These are phyloP conservation scores for Sminthurinus signatus DNA, from an alignment of 1,140 invertebrate genomes.

Conservation along the genomic window DNA sequence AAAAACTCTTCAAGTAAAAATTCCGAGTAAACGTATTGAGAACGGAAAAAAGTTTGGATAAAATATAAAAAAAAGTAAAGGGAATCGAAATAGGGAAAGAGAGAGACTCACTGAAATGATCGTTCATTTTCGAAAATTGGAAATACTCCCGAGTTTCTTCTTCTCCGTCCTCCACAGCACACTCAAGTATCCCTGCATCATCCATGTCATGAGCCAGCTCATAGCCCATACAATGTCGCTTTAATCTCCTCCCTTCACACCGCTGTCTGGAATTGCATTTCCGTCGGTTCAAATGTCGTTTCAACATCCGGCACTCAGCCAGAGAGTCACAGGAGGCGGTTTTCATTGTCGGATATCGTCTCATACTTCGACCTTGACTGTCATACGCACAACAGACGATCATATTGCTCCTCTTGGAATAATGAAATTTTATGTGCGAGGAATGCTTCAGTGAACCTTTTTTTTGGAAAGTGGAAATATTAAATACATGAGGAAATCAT, in stretches of 20 bases:
- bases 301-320: neutral
- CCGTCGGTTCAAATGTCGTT: neutral
- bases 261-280: neutral
- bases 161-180: neutral
- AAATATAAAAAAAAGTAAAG: no score
- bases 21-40: no score
- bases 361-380: neutral
- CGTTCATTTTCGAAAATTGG: neutral
- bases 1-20: neutral
- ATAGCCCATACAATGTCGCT: neutral
- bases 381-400: neutral
- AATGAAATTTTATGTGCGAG: neutral
- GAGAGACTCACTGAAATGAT: no score
- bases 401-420: neutral
- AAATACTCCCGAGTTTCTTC: neutral
- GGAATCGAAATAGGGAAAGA: no score
- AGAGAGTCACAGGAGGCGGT: neutral
- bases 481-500: neutral
- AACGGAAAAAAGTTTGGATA: no score
- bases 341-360: neutral
- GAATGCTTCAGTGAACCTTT: neutral
- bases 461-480: neutral
- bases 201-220: neutral
- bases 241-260: neutral
- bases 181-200: neutral